Base-by-base conservation (phyloP, 2,797 vertebrate genomes). In the Selene dorsalis region DNA sequence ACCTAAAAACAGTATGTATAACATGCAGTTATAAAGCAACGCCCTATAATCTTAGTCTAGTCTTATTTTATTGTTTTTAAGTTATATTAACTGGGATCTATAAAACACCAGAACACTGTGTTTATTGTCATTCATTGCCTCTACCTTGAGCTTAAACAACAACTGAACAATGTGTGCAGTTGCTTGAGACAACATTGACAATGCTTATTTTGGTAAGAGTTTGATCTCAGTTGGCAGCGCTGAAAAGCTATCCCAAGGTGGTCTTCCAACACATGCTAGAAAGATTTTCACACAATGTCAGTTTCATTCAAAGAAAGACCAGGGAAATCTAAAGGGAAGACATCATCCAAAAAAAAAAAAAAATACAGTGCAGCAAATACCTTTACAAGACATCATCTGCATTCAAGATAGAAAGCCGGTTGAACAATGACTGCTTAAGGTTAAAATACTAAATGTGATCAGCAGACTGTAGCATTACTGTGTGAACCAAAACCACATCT, bases 281-380 rank as follows among this genome's bases (percentile, higher is more conserved):
- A 14, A 76, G 63, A 69, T 59, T 65, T 64, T 66, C 75, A 66
- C 43, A 60, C 38, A 59, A 52, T 60, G 56, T 77, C 76, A 77
- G 59, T 76, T 82, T 79, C 18, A 67, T 38, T 63, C 57, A 55
- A 70, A 71, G 30, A 4, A 10, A 77, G 20, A 56, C 13, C 17
- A 10, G 4, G 10, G 10, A 73, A 76, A 76, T 73, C 64, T 48
- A 52, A 63, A 63, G 28, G 56, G 79, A 82, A 55, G 16, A 35
- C 32, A 17, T 12, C 3, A 13, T 18, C 24, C 13, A 20, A 56
- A 73, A 60, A 14, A 57, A 59, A 52, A 13, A 24, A 52, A 24
- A 24, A 56, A 63, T n/a, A 47, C 6, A 43, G 9, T n/a, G 59
- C 6, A 26, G 59, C 30, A 69, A 53, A 77, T 59, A 56, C 57